These are phyloP conservation scores for Alcedo quadribrachys DNA, from an alignment of 2,797 vertebrate genomes.

Conservation along the genomic window DNA sequence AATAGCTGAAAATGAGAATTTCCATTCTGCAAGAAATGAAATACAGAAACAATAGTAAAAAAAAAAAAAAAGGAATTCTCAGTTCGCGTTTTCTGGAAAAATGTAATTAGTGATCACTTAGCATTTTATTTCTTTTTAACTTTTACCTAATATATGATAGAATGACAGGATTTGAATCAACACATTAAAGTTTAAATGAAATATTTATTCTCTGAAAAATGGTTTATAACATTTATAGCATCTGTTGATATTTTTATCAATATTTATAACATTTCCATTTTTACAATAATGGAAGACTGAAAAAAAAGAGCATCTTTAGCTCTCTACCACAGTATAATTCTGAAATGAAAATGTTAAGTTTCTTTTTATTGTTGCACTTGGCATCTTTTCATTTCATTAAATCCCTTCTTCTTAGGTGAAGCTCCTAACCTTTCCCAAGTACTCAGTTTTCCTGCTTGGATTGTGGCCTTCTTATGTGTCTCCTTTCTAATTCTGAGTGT, in stretches of 20 bases:
- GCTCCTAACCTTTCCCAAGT: neutral
- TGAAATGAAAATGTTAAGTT: neutral
- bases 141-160: neutral
- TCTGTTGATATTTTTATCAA: neutral
- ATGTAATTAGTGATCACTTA: neutral
- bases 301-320: neutral
- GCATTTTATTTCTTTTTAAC: neutral
- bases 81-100: neutral
- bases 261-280: neutral
- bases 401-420: neutral
- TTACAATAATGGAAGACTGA: neutral
- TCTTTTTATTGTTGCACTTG: neutral
- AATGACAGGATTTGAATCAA: neutral
- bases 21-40: neutral
- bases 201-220: neutral
- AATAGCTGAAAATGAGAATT: neutral
- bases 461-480: neutral
- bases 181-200: neutral
- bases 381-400: conserved; percentile 8
- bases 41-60: neutral
- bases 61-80: neutral
- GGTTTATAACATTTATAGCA: neutral
- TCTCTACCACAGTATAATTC: neutral
- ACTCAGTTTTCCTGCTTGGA: neutral
- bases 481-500: conserved; percentile 7